Percentiles rank a stretch among this genome's conserved stretches.
Evolutionary conservation across 2,797 vertebrate species (phyloP).

Genomic region (Danio jaintianensis): DNA sequence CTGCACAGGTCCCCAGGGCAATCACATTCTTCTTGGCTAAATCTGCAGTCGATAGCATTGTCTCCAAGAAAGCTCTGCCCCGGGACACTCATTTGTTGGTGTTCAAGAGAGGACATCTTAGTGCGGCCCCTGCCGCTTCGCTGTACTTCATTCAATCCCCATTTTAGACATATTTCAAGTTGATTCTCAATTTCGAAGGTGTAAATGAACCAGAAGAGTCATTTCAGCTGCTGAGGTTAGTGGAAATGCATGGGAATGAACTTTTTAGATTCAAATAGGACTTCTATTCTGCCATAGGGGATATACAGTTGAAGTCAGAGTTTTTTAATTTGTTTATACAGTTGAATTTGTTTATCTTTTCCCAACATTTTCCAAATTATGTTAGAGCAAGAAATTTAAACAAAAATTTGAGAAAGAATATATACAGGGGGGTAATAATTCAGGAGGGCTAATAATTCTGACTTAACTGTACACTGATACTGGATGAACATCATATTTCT

Average conservation of each 20-base stretch:
- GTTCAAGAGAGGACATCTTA: constrained; percentile 47
- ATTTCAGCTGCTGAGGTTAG: constrained; percentile 19
- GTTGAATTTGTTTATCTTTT: too few relatives aligned
- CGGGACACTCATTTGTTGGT: constrained; percentile 64
- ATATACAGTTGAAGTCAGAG: too few relatives aligned
- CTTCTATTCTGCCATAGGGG: background rate
- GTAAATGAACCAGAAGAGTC: constrained; percentile 35
- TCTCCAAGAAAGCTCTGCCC: constrained; percentile 55
- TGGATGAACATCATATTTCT: too few relatives aligned
- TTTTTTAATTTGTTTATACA: too few relatives aligned
- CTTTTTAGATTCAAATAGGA: constrained; percentile 2
- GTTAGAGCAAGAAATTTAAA: too few relatives aligned
- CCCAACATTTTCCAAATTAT: too few relatives aligned
- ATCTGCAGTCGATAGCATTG: constrained; percentile 60
- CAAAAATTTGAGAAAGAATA: too few relatives aligned
- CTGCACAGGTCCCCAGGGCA: constrained; percentile 54
- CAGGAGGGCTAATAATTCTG: too few relatives aligned
- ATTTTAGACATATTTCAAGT: constrained; percentile 26
- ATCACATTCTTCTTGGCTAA: constrained; percentile 50
- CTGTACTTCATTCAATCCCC: constrained; percentile 32
- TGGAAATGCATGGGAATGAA: background rate
- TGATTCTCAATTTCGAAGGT: constrained; percentile 38
- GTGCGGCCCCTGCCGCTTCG: background rate
- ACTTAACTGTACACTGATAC: too few relatives aligned
- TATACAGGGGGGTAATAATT: too few relatives aligned